Evolutionary conservation across 1,140 invertebrate species (phyloP).

Genomic region (Aethina tumida): DNA sequence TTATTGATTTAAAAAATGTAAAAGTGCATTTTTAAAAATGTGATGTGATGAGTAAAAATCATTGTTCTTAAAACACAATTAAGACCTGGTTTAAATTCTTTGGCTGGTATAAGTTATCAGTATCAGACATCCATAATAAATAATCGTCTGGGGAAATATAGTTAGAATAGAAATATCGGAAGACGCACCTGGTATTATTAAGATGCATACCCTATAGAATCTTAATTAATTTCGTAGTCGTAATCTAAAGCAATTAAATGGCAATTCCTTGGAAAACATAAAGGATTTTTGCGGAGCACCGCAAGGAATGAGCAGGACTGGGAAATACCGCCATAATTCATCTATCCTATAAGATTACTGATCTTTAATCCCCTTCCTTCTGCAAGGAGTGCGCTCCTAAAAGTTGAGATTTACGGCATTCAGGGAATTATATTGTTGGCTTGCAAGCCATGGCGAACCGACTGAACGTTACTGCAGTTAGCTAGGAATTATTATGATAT

Average conservation of each 20-base stretch:
- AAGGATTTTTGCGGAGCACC: conserved; percentile 34
- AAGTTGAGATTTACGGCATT: conserved; percentile 60
- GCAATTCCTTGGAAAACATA: conserved; percentile 36
- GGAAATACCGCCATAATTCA: conserved; percentile 49
- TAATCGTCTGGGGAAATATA: no score
- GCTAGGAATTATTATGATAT: conserved; percentile 44
- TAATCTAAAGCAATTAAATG: conserved; percentile 36
- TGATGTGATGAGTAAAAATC: no score
- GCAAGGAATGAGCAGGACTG: conserved; percentile 36
- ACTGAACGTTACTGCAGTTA: conserved; percentile 34
- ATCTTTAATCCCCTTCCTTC: conserved; percentile 58
- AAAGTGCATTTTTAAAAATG: no score
- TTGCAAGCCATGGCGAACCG: conserved; percentile 31
- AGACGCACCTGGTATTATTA: conserved; percentile 27
- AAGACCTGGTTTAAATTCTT: no score
- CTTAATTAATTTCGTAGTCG: conserved; percentile 34
- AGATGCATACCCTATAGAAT: conserved; percentile 35
- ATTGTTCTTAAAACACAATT: no score
- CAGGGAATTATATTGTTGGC: conserved; percentile 50
- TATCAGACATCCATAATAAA: no score
- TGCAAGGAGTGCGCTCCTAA: conserved; percentile 44
- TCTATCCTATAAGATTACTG: conserved; percentile 58
- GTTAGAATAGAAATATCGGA: no score
- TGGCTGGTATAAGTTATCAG: no score
- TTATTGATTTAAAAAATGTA: no score